phyloP scores from a whole-genome alignment of 2,113 vertebrate species.

The Hemicordylus capensis region DNA sequence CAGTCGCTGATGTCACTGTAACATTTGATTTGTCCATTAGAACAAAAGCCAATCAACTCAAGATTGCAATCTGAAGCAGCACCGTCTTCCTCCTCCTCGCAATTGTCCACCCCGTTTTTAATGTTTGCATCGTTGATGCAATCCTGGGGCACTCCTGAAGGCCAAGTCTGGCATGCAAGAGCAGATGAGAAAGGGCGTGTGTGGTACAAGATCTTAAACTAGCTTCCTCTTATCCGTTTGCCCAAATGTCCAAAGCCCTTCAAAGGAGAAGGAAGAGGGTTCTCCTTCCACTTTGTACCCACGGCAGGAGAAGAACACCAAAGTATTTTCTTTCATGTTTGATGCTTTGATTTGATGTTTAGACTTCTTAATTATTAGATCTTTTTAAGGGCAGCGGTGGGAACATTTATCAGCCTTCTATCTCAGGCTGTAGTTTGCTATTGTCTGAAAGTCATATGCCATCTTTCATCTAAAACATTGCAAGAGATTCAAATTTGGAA shows the following conservation, averaged over 20 bases:
- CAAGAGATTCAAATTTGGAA: not conserved
- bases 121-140: not conserved
- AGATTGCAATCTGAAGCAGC: not conserved
- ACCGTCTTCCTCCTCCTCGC: not conserved
- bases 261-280: slow-evolving; percentile 33
- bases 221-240: slow-evolving; percentile 37
- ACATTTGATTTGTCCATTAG: not conserved
- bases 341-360: slow-evolving; percentile 50
- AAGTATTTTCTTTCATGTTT: slow-evolving; percentile 49
- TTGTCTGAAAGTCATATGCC: slow-evolving; percentile 44
- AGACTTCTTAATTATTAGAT: slow-evolving; percentile 54
- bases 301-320: slow-evolving; percentile 37
- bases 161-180: not conserved
- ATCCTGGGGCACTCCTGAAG: slow-evolving; percentile 3
- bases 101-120: not conserved
- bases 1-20: not conserved
- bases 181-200: slow-evolving; percentile 21
- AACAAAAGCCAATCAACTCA: not conserved
- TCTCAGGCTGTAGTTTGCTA: slow-evolving; percentile 36
- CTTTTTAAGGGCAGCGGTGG: slow-evolving; percentile 51
- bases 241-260: slow-evolving; percentile 53
- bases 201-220: not conserved
- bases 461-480: slow-evolving; percentile 19
- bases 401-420: slow-evolving; percentile 32
- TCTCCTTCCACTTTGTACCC: slow-evolving; percentile 27